Conservation (phyloP, 2,113 vertebrate species). For the Cyphomyrus discorhynchus region DNA sequence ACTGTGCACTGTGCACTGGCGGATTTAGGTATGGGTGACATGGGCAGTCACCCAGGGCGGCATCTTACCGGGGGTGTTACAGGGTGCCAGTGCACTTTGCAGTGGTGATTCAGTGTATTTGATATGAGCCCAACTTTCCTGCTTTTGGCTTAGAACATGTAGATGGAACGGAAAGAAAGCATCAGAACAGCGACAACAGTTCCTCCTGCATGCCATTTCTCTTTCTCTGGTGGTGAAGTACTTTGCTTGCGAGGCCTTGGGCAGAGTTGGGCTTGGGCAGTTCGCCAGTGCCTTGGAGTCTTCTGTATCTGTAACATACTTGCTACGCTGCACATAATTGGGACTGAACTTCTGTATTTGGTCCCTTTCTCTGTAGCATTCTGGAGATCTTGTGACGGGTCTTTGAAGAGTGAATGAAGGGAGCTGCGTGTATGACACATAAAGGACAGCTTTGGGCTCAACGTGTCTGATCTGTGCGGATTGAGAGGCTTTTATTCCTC, state of each 20-base stretch:
- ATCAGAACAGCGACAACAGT: neutral
- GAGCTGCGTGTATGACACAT: constrained; percentile 11
- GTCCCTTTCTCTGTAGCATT: neutral
- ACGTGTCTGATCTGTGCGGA: constrained; percentile 11
- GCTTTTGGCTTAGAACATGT: neutral
- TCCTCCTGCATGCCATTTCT: neutral
- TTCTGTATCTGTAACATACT: neutral
- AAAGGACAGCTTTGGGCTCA: constrained; percentile 11
- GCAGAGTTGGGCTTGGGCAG: neutral
- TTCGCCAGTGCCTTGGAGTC: neutral
- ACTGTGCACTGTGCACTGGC: neutral
- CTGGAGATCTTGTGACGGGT: neutral
- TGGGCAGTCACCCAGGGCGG: neutral
- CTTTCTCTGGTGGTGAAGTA: neutral
- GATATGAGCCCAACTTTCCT: neutral
- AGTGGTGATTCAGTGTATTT: neutral
- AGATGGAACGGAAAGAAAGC: neutral
- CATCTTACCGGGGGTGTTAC: neutral
- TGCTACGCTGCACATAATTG: neutral
- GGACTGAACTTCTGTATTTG: neutral
- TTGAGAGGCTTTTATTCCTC: constrained; percentile 29
- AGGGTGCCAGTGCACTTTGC: neutral
- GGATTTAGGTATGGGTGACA: neutral
- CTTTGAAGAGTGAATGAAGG: neutral
- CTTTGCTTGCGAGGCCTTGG: neutral